phyloP scores from a whole-genome alignment of 2,888 invertebrate genomes.

The Rugalucina vietnamica region DNA sequence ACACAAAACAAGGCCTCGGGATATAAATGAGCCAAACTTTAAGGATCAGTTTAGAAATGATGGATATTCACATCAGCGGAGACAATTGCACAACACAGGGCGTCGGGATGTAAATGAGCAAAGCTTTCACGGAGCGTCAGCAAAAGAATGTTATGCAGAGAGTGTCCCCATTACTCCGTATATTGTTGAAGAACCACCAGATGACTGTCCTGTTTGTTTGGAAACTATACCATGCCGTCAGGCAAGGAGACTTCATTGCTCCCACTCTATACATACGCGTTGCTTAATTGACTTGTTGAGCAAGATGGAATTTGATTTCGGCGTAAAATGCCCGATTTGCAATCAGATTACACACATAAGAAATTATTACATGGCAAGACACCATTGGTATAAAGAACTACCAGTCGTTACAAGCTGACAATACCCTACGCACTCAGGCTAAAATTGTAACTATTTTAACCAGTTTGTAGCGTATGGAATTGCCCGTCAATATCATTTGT shows the following conservation, averaged over 20 bases:
- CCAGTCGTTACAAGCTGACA: background rate
- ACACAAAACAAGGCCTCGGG: background rate
- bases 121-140: too few species aligned
- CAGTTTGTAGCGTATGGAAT: too few species aligned
- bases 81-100: too few species aligned
- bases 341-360: constrained; percentile 9
- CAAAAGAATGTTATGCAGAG: too few species aligned
- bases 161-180: background rate
- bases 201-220: constrained; percentile 24
- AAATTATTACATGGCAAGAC: constrained; percentile 18
- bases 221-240: constrained; percentile 8
- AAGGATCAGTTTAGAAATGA: background rate
- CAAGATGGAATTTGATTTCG: constrained; percentile 21
- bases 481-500: too few species aligned
- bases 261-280: constrained; percentile 18
- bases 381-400: constrained; percentile 24
- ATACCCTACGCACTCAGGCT: too few species aligned
- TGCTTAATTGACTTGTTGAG: constrained; percentile 15
- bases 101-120: background rate
- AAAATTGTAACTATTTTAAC: too few species aligned
- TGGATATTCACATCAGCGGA: background rate
- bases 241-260: constrained; percentile 15
- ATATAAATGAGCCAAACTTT: background rate
- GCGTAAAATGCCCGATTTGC: constrained; percentile 19
- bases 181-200: constrained; percentile 14